phyloP scores from a whole-genome alignment of 2,113 vertebrate species.

The Haplochromis burtoni region DNA sequence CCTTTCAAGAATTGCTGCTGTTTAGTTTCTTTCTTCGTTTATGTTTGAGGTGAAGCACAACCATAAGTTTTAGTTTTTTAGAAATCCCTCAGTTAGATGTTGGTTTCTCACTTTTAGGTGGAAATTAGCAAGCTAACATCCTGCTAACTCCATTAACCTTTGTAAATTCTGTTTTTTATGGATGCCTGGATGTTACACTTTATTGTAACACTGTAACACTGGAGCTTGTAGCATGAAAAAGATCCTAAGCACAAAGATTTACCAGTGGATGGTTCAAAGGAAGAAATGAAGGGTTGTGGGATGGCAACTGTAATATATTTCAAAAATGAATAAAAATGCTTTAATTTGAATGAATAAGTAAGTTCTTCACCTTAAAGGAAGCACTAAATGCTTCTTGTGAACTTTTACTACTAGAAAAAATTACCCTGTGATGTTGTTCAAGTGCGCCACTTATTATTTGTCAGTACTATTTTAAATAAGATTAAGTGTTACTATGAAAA shows the following conservation, averaged over 20 bases:
- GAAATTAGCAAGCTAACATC: not conserved
- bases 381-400: not conserved
- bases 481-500: not conserved
- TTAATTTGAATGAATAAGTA: not conserved
- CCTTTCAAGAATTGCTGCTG: not conserved
- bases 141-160: not conserved
- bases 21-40: not conserved
- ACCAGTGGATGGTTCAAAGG: not conserved
- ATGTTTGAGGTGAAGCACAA: not conserved
- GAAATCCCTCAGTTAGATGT: not conserved
- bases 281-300: not conserved
- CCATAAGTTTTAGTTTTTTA: not conserved
- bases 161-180: not conserved
- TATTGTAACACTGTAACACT: not conserved
- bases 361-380: not conserved
- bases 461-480: not conserved
- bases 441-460: fast-evolving
- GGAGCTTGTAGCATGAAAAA: not conserved
- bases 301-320: not conserved
- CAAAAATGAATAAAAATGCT: not conserved
- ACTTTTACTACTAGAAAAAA: not conserved
- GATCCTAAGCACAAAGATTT: not conserved
- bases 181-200: not conserved
- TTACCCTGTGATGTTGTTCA: not conserved
- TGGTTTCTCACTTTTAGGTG: not conserved